These are phyloP conservation scores for Cryptoleucopteryx plumbea DNA, from an alignment of 2,113 vertebrate genomes.

Conservation along the genomic window DNA sequence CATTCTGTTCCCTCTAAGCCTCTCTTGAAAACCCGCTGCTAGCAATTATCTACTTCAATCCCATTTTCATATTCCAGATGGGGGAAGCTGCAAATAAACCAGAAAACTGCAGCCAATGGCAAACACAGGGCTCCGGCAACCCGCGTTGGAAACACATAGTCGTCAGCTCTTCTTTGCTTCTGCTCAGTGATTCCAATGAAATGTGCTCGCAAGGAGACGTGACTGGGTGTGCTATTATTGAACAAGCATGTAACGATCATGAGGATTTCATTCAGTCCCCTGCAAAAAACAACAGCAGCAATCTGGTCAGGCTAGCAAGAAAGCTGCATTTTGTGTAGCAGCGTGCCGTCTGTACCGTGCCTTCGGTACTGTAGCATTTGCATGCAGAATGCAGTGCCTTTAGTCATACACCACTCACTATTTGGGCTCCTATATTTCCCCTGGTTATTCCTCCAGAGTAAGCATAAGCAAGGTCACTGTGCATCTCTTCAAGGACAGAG, in stretches of 20 bases:
- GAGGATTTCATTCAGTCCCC: slow-evolving; percentile 31
- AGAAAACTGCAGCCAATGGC: slow-evolving; percentile 53
- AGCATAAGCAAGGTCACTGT: slow-evolving; percentile 75
- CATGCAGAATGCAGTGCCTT: slow-evolving; percentile 28
- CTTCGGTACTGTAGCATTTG: neutral
- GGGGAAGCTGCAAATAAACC: slow-evolving; percentile 58
- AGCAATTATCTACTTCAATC: slow-evolving; percentile 62
- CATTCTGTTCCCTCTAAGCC: slow-evolving; percentile 40
- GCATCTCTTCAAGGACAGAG: slow-evolving; percentile 75
- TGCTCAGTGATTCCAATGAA: neutral
- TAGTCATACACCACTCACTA: neutral
- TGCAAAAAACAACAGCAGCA: neutral
- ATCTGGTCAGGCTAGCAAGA: slow-evolving; percentile 1
- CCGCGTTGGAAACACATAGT: slow-evolving; percentile 22
- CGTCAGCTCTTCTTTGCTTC: slow-evolving; percentile 58
- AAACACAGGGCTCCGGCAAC: slow-evolving; percentile 24
- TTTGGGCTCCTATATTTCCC: neutral
- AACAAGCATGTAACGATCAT: slow-evolving; percentile 3
- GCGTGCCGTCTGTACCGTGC: neutral
- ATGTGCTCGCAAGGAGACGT: slow-evolving; percentile 8
- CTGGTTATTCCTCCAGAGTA: slow-evolving; percentile 31
- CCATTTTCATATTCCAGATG: slow-evolving; percentile 69
- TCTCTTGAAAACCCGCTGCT: slow-evolving; percentile 44
- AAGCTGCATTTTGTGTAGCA: neutral
- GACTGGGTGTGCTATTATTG: slow-evolving; percentile 36